Percentiles rank a stretch among this genome's conserved stretches.
phyloP scores from a whole-genome alignment of 2,113 vertebrate species.

The Strix aluco region DNA sequence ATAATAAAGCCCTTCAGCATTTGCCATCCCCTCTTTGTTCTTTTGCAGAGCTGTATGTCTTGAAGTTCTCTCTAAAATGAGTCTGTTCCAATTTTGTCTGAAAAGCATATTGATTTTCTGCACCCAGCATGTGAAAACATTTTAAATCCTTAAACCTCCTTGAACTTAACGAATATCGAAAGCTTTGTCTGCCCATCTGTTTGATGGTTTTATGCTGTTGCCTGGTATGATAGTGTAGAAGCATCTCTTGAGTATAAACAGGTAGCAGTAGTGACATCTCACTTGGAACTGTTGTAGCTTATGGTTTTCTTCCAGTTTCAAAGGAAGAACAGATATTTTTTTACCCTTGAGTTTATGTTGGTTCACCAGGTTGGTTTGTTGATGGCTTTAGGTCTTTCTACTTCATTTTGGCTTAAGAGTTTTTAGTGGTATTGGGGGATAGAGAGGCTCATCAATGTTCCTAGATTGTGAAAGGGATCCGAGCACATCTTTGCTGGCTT shows the following conservation, averaged over 20 bases:
- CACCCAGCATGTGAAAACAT: neutral
- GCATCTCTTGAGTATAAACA: neutral
- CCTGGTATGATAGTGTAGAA: neutral
- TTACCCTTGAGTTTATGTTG: neutral
- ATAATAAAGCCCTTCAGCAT: neutral
- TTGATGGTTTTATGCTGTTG: neutral
- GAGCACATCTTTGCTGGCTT: neutral
- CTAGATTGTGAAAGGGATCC: neutral
- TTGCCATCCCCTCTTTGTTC: neutral
- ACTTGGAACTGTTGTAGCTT: neutral
- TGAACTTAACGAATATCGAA: neutral
- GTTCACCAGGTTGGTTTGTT: neutral
- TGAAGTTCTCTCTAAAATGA: neutral
- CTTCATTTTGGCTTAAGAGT: neutral
- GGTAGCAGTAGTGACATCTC: neutral
- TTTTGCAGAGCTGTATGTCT: neutral
- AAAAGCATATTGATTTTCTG: neutral
- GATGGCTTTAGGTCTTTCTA: neutral
- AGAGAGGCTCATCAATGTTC: neutral
- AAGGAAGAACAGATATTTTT: neutral
- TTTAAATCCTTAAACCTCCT: slow-evolving; percentile 20
- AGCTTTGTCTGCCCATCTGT: slow-evolving; percentile 42
- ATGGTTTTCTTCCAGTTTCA: neutral
- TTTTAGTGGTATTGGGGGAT: neutral
- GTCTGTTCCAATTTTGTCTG: neutral